Evolutionary conservation across 1,140 invertebrate species (phyloP).

Genomic region (Lutraria rhynchaena): DNA sequence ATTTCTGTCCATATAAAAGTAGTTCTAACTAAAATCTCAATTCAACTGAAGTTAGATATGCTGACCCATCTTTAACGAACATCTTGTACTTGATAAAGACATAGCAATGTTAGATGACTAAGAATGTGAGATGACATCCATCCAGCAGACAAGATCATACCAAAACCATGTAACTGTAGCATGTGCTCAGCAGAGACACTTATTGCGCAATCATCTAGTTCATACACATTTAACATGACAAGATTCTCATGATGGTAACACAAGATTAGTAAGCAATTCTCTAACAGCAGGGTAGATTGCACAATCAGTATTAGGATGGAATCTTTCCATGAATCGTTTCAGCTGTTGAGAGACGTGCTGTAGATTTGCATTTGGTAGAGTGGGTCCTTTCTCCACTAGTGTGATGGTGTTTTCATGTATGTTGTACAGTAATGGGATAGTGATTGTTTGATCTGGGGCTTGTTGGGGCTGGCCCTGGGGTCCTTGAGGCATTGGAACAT

Average conservation of each 20-base stretch:
- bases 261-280: slow-evolving; percentile 91
- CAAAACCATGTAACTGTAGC: no score
- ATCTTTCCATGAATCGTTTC: slow-evolving; percentile 88
- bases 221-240: no score
- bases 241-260: slow-evolving; percentile 64
- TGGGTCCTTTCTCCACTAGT: slow-evolving; percentile 89
- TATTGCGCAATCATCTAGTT: no score
- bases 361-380: slow-evolving; percentile 77
- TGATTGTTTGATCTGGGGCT: slow-evolving; percentile 89
- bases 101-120: no score
- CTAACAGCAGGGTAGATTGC: slow-evolving; percentile 93
- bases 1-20: no score
- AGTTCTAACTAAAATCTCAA: no score
- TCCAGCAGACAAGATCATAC: no score
- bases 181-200: no score
- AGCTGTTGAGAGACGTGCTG: slow-evolving; percentile 86
- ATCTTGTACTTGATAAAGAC: no score
- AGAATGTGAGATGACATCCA: no score
- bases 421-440: slow-evolving; percentile 95
- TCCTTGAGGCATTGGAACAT: slow-evolving; percentile 74
- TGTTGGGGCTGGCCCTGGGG: slow-evolving; percentile 84
- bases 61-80: no score
- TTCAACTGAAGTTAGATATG: no score
- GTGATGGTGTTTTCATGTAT: slow-evolving; percentile 92
- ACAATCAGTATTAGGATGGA: slow-evolving; percentile 88